These are phyloP conservation scores for Piscicola geometra DNA, from an alignment of 2,888 invertebrate species.

Conservation along the genomic window DNA sequence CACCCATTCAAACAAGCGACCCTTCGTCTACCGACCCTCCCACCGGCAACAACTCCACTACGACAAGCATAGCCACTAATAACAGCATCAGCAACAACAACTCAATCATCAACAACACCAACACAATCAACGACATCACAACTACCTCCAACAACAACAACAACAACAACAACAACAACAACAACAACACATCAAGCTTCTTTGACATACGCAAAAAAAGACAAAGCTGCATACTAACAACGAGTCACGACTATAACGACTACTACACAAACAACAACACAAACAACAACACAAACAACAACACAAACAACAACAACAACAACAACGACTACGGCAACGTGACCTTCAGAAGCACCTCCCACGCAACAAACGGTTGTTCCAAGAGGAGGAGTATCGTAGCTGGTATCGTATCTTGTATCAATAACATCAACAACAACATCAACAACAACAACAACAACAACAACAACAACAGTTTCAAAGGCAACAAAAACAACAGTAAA, in stretches of 20 bases:
- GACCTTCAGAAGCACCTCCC: no score
- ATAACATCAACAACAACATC: background rate
- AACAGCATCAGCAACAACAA: conserved; percentile 1
- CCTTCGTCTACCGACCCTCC: no score
- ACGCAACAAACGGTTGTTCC: background rate
- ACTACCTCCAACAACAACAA: background rate
- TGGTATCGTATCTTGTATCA: background rate
- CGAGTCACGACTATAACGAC: background rate
- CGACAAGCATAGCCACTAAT: background rate
- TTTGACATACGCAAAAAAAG: background rate
- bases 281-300: background rate
- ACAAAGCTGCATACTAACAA: no score
- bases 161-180: background rate
- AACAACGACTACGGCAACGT: background rate
- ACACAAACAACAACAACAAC: background rate
- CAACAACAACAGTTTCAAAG: background rate
- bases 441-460: conserved; percentile 10
- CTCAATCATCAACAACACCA: background rate
- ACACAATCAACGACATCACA: background rate
- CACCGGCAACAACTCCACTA: background rate
- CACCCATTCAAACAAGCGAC: no score
- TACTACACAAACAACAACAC: background rate
- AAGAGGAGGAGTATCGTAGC: background rate
- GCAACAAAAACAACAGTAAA: background rate
- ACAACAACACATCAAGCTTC: background rate